phyloP scores from a whole-genome alignment of 2,797 vertebrate species.

The Spinibarbus caldwelli region DNA sequence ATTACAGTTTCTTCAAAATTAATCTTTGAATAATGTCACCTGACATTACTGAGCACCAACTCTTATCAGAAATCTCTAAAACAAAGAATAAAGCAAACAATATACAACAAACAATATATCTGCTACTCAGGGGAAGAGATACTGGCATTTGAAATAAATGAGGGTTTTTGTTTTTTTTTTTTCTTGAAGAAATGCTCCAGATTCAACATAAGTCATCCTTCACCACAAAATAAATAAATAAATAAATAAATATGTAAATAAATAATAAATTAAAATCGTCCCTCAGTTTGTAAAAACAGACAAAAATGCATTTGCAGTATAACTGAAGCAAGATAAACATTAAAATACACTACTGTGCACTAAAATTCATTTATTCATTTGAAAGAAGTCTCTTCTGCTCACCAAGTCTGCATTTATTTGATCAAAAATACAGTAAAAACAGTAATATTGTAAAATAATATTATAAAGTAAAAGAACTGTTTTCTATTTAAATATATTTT shows the following conservation, averaged over 20 bases:
- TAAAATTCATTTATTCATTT: neutral
- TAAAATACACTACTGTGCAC: too few species aligned
- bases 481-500: neutral
- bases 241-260: too few species aligned
- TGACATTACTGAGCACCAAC: constrained; percentile 24
- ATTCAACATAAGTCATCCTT: neutral
- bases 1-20: constrained; percentile 37
- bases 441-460: neutral
- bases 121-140: neutral
- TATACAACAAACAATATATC: constrained; percentile 18
- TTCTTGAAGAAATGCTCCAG: neutral
- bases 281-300: neutral
- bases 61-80: constrained; percentile 14
- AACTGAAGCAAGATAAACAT: neutral
- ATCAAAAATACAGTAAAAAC: neutral
- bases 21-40: constrained; percentile 19
- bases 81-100: constrained; percentile 27
- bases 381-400: neutral
- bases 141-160: neutral
- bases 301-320: neutral
- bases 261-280: neutral
- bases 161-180: too few species aligned
- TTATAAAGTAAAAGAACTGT: neutral
- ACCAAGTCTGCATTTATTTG: neutral
- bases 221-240: neutral